These are phyloP conservation scores for Liolophura sinensis DNA, from an alignment of 1,140 invertebrate genomes.

Conservation along the genomic window DNA sequence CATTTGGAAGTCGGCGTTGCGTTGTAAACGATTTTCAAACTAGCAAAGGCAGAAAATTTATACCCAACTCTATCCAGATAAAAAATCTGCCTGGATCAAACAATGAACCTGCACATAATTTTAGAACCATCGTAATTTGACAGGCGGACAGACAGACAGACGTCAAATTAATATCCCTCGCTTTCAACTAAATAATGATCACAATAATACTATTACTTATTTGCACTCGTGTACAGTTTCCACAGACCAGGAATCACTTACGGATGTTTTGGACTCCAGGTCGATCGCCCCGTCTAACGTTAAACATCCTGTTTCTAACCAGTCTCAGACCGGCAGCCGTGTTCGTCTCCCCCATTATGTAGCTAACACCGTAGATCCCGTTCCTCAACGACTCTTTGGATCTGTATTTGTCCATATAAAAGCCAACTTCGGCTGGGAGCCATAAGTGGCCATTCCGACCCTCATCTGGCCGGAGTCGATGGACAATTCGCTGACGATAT, in stretches of 20 bases:
- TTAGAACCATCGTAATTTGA: too few relatives aligned
- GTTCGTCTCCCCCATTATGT: conserved; percentile 49
- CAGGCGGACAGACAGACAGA: too few relatives aligned
- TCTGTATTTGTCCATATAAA: conserved; percentile 38
- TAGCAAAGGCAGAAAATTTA: too few relatives aligned
- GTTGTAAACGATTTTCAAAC: too few relatives aligned
- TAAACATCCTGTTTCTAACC: conserved; percentile 32
- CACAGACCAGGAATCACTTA: conserved; percentile 18
- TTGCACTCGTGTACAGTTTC: too few relatives aligned
- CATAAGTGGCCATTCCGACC: conserved; percentile 44
- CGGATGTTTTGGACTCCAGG: conserved; percentile 36
- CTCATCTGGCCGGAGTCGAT: conserved; percentile 36
- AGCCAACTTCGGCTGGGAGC: conserved; percentile 32
- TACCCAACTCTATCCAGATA: too few relatives aligned
- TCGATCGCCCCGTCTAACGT: conserved; percentile 33
- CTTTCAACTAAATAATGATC: too few relatives aligned
- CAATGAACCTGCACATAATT: too few relatives aligned
- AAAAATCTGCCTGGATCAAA: too few relatives aligned
- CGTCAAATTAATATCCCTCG: too few relatives aligned
- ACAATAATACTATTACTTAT: too few relatives aligned
- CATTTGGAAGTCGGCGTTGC: too few relatives aligned
- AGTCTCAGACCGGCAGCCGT: conserved; percentile 43
- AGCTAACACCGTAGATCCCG: conserved; percentile 38
- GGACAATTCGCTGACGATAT: conserved; percentile 37
- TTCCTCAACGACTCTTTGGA: conserved; percentile 31